phyloP scores from a whole-genome alignment of 2,888 invertebrate species.

The Allolobophora icterica region DNA sequence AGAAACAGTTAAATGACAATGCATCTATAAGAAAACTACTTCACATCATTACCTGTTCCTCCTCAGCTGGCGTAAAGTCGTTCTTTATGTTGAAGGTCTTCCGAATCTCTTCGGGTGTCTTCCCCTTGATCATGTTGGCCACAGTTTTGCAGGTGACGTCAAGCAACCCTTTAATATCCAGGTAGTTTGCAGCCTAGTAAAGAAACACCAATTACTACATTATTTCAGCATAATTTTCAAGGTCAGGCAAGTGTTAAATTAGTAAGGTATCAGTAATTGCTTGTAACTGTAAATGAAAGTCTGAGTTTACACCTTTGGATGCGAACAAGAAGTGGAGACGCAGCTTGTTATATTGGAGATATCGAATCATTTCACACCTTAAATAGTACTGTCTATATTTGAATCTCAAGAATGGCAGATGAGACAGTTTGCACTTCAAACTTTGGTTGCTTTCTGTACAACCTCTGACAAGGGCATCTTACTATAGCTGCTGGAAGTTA shows the following conservation, averaged over 20 bases:
- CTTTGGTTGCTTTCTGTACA: neutral
- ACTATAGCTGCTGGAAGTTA: neutral
- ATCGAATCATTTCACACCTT: neutral
- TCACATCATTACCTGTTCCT: slow-evolving; percentile 72
- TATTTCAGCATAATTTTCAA: neutral
- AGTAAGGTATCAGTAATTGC: neutral
- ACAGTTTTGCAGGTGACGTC: slow-evolving; percentile 98
- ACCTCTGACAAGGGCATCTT: neutral
- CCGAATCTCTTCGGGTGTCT: slow-evolving; percentile 94
- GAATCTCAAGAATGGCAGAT: neutral
- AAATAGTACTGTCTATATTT: neutral
- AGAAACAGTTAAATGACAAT: neutral
- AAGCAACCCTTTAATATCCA: slow-evolving; percentile 85
- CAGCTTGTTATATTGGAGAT: no score
- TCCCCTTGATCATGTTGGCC: slow-evolving; percentile 97
- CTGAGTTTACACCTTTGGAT: neutral
- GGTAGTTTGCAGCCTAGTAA: slow-evolving; percentile 85
- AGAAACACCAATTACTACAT: slow-evolving; percentile 28
- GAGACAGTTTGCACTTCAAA: neutral
- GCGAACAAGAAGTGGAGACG: no score
- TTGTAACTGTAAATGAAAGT: neutral
- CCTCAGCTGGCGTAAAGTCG: slow-evolving; percentile 90
- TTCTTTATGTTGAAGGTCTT: slow-evolving; percentile 97
- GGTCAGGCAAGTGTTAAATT: neutral
- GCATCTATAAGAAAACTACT: neutral